Percentiles rank a stretch among this genome's conserved stretches.
These are phyloP conservation scores for Rhabdomys dilectus DNA, from an alignment of 2,113 vertebrate genomes.

Conservation along the genomic window DNA sequence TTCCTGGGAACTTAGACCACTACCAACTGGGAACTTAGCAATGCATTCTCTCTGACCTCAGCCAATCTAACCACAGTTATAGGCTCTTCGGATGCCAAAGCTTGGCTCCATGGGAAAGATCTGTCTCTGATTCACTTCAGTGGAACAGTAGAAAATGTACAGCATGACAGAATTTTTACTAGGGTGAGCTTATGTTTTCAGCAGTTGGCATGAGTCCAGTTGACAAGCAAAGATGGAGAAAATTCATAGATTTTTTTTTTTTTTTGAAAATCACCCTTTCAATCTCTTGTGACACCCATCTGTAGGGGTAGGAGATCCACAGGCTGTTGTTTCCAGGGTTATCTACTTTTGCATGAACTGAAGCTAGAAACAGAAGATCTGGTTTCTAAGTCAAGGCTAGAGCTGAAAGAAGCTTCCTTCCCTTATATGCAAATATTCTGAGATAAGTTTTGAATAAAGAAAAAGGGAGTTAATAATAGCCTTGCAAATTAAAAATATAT, in stretches of 20 bases:
- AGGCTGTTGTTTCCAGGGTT: not conserved
- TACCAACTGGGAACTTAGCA: not conserved
- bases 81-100: not conserved
- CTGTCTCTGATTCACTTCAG: not conserved
- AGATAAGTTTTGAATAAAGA: constrained; percentile 39
- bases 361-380: not conserved
- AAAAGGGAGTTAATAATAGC: not conserved
- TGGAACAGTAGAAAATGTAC: not conserved
- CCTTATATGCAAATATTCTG: not conserved
- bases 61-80: not conserved
- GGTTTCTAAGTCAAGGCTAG: not conserved
- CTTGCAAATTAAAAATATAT: not conserved
- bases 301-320: not conserved
- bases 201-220: not conserved
- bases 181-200: not conserved
- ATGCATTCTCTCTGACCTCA: not conserved
- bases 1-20: not conserved
- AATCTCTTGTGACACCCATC: not conserved
- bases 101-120: not conserved
- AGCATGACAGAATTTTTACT: not conserved
- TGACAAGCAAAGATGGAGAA: not conserved
- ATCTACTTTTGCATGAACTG: not conserved
- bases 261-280: constrained; percentile 2
- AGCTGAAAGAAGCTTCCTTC: not conserved
- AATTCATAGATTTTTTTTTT: not conserved